phyloP scores from a whole-genome alignment of 53 echinoderm and acorn worm species.

The Henricia sp. region DNA sequence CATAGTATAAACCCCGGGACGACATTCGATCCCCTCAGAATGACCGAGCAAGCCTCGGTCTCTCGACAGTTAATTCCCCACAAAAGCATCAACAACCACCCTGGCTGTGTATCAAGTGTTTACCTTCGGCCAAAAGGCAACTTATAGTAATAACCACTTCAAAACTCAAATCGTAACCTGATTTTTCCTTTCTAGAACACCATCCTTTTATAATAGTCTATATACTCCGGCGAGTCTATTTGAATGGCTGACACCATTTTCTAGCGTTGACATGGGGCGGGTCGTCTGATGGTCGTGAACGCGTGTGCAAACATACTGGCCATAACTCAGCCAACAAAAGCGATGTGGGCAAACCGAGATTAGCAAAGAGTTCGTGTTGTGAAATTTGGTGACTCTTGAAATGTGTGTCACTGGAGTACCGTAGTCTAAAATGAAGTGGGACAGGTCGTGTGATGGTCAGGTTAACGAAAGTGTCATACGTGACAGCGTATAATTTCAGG shows the following conservation, averaged over 20 bases:
- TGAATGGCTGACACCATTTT: slow-evolving; percentile 52
- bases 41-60: too few relatives aligned
- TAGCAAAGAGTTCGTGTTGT: slow-evolving; percentile 44
- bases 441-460: too few relatives aligned
- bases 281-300: slow-evolving; percentile 34
- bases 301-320: slow-evolving; percentile 46
- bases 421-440: too few relatives aligned
- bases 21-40: too few relatives aligned
- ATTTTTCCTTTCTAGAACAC: slow-evolving; percentile 25
- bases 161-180: slow-evolving; percentile 45
- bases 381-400: slow-evolving; percentile 13
- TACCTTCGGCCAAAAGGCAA: slow-evolving; percentile 53
- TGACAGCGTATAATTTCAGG: too few relatives aligned
- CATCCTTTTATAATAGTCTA: slow-evolving; percentile 33
- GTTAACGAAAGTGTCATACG: too few relatives aligned
- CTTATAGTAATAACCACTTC: slow-evolving; percentile 45
- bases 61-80: too few relatives aligned
- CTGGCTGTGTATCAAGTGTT: slow-evolving; percentile 34
- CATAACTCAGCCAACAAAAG: slow-evolving; percentile 33
- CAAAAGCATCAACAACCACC: slow-evolving; percentile 3
- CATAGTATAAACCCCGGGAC: too few relatives aligned
- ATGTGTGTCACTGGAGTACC: slow-evolving; percentile 42
- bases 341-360: slow-evolving; percentile 18
- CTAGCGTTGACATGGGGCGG: neutral
- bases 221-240: slow-evolving; percentile 9